A percentile compares a stretch with the other conserved stretches of the same genome.
Evolutionary conservation across 37 sponge, comb jelly and placozoan species (phyloP).

Genomic region (Diacarnus erythraeanus): DNA sequence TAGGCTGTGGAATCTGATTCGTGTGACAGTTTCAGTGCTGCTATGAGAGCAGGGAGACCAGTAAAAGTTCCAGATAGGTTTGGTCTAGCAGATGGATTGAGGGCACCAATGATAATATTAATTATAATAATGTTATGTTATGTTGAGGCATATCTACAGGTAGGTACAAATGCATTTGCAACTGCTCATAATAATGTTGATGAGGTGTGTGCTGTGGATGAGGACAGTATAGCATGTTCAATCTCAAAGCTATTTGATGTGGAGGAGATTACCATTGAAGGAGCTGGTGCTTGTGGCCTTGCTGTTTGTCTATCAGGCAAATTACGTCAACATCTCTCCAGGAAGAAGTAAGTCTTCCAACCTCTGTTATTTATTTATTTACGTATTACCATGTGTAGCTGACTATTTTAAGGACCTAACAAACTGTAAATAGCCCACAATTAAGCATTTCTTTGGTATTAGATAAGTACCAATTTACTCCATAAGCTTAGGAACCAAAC

Average conservation of each 20-base stretch:
- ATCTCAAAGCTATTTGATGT: constrained; percentile 80
- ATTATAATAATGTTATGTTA: constrained; percentile 5
- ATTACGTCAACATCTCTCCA: constrained; percentile 56
- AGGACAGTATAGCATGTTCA: constrained; percentile 74
- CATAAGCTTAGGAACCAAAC: too few relatives aligned
- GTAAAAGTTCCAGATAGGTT: constrained; percentile 39
- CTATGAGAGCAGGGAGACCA: constrained; percentile 68
- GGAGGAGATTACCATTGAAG: constrained; percentile 88
- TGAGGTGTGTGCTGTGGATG: constrained; percentile 35
- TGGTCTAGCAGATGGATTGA: constrained; percentile 84
- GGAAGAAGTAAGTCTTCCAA: constrained; percentile 77
- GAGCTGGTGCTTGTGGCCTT: constrained; percentile 82
- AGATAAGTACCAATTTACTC: too few relatives aligned
- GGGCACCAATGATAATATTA: constrained; percentile 70
- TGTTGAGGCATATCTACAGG: constrained; percentile 4
- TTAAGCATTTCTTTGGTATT: too few relatives aligned
- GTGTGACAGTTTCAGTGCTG: constrained; percentile 75
- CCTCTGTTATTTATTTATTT: neutral
- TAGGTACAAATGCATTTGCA: constrained; percentile 75
- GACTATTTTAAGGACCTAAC: too few relatives aligned
- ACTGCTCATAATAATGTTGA: constrained; percentile 75
- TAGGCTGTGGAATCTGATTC: constrained; percentile 84
- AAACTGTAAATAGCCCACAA: too few relatives aligned
- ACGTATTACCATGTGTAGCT: too few relatives aligned
- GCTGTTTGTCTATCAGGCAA: constrained; percentile 80